These are phyloP conservation scores for Tribolium madens DNA, from an alignment of 1,140 invertebrate genomes.

Conservation along the genomic window DNA sequence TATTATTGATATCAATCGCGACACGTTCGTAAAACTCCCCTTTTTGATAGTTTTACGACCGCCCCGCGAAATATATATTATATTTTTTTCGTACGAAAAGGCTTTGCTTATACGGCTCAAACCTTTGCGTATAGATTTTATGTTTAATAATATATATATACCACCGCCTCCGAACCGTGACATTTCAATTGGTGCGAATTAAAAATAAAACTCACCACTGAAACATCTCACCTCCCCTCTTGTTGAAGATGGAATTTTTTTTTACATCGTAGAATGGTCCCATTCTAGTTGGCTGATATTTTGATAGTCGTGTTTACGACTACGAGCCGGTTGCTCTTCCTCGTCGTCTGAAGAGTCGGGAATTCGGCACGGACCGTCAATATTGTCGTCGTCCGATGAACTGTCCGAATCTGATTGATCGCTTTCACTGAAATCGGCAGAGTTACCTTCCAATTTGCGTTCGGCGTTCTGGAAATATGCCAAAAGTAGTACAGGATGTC, in stretches of 20 bases:
- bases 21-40: slow-evolving; percentile 2
- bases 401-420: slow-evolving; percentile 79
- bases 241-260: slow-evolving; percentile 14
- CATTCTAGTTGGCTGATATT: slow-evolving; percentile 78
- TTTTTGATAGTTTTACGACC: background rate
- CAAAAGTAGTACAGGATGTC: too few relatives aligned
- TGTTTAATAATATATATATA: background rate
- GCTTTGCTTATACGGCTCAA: background rate
- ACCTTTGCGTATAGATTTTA: slow-evolving; percentile 9
- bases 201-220: background rate
- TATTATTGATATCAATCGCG: slow-evolving; percentile 62
- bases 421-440: slow-evolving; percentile 67
- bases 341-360: slow-evolving; percentile 75
- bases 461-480: slow-evolving; percentile 63
- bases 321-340: slow-evolving; percentile 71
- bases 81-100: slow-evolving; percentile 8
- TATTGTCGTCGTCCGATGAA: slow-evolving; percentile 75
- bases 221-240: background rate
- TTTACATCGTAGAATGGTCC: slow-evolving; percentile 79
- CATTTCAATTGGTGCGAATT: background rate
- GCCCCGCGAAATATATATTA: slow-evolving; percentile 5
- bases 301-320: slow-evolving; percentile 72
- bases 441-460: slow-evolving; percentile 63
- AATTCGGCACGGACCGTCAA: slow-evolving; percentile 62
- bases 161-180: background rate